Base-by-base conservation (phyloP, 2,888 invertebrate species). In the Charanyca ferruginea region DNA sequence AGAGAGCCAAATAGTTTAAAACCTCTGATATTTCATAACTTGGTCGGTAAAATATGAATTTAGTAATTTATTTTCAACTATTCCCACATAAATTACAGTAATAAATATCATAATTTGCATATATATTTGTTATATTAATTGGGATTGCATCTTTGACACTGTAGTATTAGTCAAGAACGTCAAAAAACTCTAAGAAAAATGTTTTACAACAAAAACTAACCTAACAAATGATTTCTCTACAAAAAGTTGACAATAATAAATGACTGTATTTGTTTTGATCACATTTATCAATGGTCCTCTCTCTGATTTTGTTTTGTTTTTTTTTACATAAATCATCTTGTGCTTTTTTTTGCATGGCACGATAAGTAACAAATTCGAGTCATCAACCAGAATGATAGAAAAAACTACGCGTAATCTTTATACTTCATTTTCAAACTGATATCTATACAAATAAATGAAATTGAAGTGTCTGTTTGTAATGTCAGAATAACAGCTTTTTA, bases 161-260 rank as follows among this genome's bases (percentile, higher is more conserved):
- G 20, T 61, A 8, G 23, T n/a, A 66, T 71, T 64, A 49, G n/a
- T 66, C 44, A 53, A 42, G 8, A 45, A 41, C 25, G 41, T 23
- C n/a, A 5, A 44, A 63, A 9, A 32, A 8, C 18, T 20, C n/a
- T 13, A 49, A 49, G 22, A 63, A 57, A 42, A 49, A 61, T 35
- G 48, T 41, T 45, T 49, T 38, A 51, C 28, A 49, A 60, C 22
- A 47, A 60, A 65, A 69, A 74, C 5, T 22, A 23, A 28, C 9
- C 9, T n/a, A 47, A 61, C 47, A 65, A 68, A 80, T 74, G 41
- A 25, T 60, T 65, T 47, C 13, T 44, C 13, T 25, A 64, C 52
- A 80, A 75, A 66, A 80, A 64, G 11, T 53, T 67, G 66, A 71
- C 63, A 49, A 22, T 42, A 23, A 61, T 49, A 53, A 59, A 76